phyloP scores from a whole-genome alignment of 2,888 invertebrate genomes.

The Chymomyza fuscimana region DNA sequence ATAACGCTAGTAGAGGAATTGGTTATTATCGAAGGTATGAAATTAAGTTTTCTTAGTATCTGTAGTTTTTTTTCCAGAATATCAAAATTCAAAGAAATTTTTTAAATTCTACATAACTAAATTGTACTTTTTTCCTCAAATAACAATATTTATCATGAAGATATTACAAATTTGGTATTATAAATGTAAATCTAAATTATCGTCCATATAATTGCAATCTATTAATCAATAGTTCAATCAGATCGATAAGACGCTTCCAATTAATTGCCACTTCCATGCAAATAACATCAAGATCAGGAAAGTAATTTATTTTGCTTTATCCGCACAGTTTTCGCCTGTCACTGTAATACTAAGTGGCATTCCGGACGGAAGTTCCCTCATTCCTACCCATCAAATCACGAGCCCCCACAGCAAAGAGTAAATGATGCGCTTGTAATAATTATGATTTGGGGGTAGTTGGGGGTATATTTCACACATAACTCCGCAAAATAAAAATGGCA shows the following conservation, averaged over 20 bases:
- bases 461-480: slow-evolving; percentile 6
- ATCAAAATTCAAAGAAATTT: too few species aligned
- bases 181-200: background rate
- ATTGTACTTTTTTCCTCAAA: too few species aligned
- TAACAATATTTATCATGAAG: too few species aligned
- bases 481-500: background rate
- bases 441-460: slow-evolving; percentile 47
- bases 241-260: background rate
- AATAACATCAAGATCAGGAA: slow-evolving; percentile 7
- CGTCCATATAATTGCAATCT: background rate
- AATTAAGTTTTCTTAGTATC: too few species aligned
- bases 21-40: too few species aligned
- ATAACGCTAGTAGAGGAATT: too few species aligned
- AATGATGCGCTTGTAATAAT: slow-evolving; percentile 61
- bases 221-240: background rate
- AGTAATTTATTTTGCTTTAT: slow-evolving; percentile 36
- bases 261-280: background rate
- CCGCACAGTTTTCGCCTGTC: background rate
- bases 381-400: slow-evolving; percentile 30
- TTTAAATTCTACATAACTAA: too few species aligned
- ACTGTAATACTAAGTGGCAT: background rate
- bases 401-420: slow-evolving; percentile 19
- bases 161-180: background rate
- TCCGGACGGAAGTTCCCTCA: background rate
- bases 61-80: too few species aligned